Conservation (phyloP, 1,140 invertebrate species). For the Zaprionus kolodkinae region DNA sequence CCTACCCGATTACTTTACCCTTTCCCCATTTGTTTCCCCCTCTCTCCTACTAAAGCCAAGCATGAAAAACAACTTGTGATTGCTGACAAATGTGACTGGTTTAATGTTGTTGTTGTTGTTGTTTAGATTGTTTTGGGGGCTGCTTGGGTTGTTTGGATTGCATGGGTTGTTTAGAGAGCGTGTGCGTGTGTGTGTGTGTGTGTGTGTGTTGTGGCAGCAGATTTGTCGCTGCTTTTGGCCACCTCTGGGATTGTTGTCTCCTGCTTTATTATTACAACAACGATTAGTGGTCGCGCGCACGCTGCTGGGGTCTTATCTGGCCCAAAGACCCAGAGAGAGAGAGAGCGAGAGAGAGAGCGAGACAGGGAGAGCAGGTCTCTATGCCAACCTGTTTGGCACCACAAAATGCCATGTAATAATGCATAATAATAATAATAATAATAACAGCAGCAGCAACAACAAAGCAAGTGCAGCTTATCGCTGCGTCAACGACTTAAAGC, state of each 20-base stretch:
- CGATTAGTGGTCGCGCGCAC: constrained; percentile 26
- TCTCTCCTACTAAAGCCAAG: neutral
- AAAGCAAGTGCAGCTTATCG: constrained; percentile 47
- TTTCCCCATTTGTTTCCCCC: neutral
- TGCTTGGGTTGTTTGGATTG: neutral
- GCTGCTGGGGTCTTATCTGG: constrained; percentile 29
- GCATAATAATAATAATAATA: neutral
- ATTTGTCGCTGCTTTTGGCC: neutral
- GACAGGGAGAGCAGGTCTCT: no score
- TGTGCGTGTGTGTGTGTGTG: constrained; percentile 4
- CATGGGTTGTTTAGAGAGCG: no score
- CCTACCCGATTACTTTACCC: neutral
- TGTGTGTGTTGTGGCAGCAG: neutral
- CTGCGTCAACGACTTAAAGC: constrained; percentile 23
- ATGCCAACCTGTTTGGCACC: constrained; percentile 25
- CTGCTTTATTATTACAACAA: constrained; percentile 41
- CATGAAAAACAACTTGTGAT: neutral
- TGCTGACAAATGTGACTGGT: neutral
- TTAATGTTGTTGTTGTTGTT: neutral
- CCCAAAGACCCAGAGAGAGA: neutral
- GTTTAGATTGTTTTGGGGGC: neutral
- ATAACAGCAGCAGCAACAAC: constrained; percentile 30
- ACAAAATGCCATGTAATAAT: constrained; percentile 11
- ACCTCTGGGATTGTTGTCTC: constrained; percentile 31
- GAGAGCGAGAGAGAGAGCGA: neutral